Percentiles rank a stretch among this genome's conserved stretches.
phyloP scores from a whole-genome alignment of 2,113 vertebrate species.

The Empidonax traillii region DNA sequence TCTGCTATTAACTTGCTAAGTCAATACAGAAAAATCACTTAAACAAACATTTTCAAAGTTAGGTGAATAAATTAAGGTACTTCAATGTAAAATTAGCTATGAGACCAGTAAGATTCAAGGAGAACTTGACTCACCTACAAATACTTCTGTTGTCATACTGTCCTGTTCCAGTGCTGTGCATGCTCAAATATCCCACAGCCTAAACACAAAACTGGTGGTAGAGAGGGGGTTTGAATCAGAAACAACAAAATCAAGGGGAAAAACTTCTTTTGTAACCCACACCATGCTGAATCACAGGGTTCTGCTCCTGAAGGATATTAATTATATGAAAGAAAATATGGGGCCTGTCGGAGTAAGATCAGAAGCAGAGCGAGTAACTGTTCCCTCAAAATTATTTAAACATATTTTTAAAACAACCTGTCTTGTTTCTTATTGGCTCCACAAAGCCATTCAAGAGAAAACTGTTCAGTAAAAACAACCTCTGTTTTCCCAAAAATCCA shows the following conservation, averaged over 20 bases:
- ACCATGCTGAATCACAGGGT: background rate
- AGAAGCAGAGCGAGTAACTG: background rate
- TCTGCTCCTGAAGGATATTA: background rate
- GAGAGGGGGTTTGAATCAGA: background rate
- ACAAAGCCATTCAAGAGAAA: background rate
- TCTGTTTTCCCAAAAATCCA: background rate
- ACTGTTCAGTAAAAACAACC: background rate
- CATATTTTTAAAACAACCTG: background rate
- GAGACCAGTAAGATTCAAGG: background rate
- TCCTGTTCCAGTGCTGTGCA: background rate
- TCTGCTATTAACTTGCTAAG: background rate
- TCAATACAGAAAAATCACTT: background rate
- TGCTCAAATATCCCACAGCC: background rate
- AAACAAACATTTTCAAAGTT: conserved; percentile 1
- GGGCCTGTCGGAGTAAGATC: background rate
- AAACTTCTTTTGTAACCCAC: background rate
- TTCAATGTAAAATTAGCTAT: background rate
- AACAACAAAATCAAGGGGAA: background rate
- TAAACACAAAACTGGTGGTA: background rate
- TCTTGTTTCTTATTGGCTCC: background rate
- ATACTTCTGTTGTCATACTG: background rate
- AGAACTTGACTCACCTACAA: background rate
- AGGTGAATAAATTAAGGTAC: background rate
- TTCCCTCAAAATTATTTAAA: background rate
- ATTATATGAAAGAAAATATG: background rate